Base-by-base conservation (phyloP, 2,113 vertebrate genomes). In the Lichenostomus cassidix region DNA sequence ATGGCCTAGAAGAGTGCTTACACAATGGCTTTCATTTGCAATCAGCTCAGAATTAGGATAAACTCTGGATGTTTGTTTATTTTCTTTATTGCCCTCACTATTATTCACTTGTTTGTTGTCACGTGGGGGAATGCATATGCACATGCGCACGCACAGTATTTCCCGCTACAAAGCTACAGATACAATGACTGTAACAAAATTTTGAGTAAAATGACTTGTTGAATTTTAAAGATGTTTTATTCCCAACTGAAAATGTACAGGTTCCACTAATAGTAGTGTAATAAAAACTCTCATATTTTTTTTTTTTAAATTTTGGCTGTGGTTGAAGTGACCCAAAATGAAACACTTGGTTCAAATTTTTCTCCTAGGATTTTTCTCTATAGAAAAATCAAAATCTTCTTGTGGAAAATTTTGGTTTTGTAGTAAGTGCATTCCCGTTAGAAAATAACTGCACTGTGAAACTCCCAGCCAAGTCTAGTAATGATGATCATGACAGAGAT, bases 291-390 rank as follows among this genome's bases (percentile, higher is more conserved):
- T 73, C 28, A 86, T 90, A 82, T 44, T 73, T 78, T 92, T 92
- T 59, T 70, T 89, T 82, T 67, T 25, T 2, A 4, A 87, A 83
- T 77, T 81, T 59, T 96, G 92, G 64, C 90, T 92, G 83, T 31
- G 39, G 28, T 52, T 88, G n/a, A 81, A 86, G 68, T 78, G 68
- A 86, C 52, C 47, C 65, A 81, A 95, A 95, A 94, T 93, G 85
- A 96, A 96, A 97, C 80, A 90, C 92, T 93, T 93, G 55, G 64
- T 90, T 94, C 56, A 80, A 69, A 77, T 91, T 94, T 93, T 96
- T 91, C 90, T 97, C 82, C 37, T 44, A 86, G 87, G 64, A 56
- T 88, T 93, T 92, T 97, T 77, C 71, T 81, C 31, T 39, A 24
- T 27, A 90, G 56, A 37, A 90, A 93, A 96, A 93, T 88, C 55